Evolutionary conservation across 92 coral and sea anemone species (phyloP).

Genomic region (Epizoanthus illoricatus): DNA sequence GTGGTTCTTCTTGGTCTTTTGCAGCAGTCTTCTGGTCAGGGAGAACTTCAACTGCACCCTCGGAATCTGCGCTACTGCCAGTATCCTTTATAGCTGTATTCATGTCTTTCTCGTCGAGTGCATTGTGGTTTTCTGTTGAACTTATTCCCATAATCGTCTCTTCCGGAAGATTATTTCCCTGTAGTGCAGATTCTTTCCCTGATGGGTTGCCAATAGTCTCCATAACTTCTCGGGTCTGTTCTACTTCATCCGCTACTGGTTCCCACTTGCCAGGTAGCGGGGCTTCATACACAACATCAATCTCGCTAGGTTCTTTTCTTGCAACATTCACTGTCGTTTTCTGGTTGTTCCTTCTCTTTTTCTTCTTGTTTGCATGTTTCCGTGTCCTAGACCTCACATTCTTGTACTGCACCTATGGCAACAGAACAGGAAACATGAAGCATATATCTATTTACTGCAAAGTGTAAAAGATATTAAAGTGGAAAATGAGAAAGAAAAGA

Average conservation of each 20-base stretch:
- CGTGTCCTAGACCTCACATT: slow-evolving; percentile 17
- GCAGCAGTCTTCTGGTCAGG: not conserved
- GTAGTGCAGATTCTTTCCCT: not conserved
- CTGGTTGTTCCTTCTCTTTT: slow-evolving; percentile 29
- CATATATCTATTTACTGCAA: not conserved
- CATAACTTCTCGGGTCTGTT: not conserved
- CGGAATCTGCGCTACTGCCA: not conserved
- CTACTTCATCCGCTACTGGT: slow-evolving; percentile 27
- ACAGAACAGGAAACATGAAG: not conserved
- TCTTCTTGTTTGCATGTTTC: slow-evolving; percentile 19
- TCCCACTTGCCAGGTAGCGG: slow-evolving; percentile 68
- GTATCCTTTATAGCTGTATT: slow-evolving; percentile 27
- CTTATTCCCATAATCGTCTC: not conserved
- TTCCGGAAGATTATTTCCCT: not conserved
- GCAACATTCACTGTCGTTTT: not conserved
- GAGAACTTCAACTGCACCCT: not conserved
- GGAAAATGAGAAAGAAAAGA: not conserved
- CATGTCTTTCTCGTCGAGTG: slow-evolving; percentile 10
- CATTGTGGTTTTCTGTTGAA: not conserved
- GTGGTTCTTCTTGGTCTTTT: not conserved
- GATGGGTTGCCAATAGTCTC: slow-evolving; percentile 1
- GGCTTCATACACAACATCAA: slow-evolving; percentile 56
- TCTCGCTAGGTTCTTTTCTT: slow-evolving; percentile 2
- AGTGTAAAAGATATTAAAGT: not conserved
- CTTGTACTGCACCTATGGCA: not conserved